A percentile compares a stretch with the other conserved stretches of the same genome.
Conservation (phyloP, 2,797 vertebrate species). For the Iguana delicatissima region DNA sequence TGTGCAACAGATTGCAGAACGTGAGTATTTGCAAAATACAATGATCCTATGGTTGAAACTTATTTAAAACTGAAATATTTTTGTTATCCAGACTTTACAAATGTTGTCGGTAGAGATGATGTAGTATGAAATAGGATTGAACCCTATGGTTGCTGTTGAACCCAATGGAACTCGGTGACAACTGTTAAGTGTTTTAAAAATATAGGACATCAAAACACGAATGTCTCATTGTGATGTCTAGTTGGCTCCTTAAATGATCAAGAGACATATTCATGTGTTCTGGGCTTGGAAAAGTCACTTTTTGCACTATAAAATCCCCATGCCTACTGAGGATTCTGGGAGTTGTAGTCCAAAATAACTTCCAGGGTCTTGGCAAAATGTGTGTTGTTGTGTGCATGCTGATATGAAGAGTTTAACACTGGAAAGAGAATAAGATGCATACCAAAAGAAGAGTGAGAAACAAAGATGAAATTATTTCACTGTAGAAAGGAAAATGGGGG, state of each 20-base stretch:
- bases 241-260: background rate
- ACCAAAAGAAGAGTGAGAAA: background rate
- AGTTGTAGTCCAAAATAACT: too few species aligned
- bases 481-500: background rate
- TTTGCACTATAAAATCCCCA: too few species aligned
- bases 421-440: background rate
- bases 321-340: too few species aligned
- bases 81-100: background rate
- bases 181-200: background rate
- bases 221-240: background rate
- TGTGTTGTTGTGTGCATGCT: too few species aligned
- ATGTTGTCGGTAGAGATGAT: background rate
- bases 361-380: too few species aligned
- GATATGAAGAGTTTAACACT: too few species aligned
- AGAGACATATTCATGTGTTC: background rate
- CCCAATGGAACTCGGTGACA: background rate
- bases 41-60: background rate
- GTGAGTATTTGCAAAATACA: conserved; percentile 79
- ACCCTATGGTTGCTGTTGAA: background rate
- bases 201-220: background rate
- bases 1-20: conserved; percentile 92
- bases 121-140: background rate
- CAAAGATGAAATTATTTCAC: conserved; percentile 1
- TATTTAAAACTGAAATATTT: background rate
- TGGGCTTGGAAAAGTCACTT: too few species aligned